Conservation (phyloP, 2,888 invertebrate genomes). For the Drosophila mercatorum region DNA sequence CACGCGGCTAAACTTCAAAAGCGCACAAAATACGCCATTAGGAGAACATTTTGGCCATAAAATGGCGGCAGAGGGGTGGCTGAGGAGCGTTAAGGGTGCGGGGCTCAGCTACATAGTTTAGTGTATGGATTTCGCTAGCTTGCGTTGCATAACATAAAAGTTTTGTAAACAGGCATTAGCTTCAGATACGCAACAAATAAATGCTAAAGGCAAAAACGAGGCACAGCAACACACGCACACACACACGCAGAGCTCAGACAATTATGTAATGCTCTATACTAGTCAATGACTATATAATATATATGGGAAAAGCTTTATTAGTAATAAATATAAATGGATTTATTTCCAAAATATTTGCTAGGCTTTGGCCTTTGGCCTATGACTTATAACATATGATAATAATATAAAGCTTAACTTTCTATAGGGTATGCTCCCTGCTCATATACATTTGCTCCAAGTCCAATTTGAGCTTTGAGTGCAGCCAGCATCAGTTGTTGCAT, state of each 20-base stretch:
- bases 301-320: too few species aligned
- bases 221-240: background rate
- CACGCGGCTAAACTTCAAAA: constrained; percentile 75
- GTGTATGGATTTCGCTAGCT: constrained; percentile 27
- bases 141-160: constrained; percentile 58
- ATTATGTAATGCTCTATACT: constrained; percentile 12
- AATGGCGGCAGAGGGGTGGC: background rate
- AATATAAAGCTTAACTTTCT: background rate
- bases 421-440: constrained; percentile 6
- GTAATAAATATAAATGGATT: too few species aligned
- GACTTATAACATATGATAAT: background rate
- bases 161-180: constrained; percentile 65
- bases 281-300: background rate
- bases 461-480: constrained; percentile 26
- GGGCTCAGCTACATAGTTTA: constrained; percentile 5
- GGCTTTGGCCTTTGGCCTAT: too few species aligned
- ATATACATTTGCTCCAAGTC: constrained; percentile 23
- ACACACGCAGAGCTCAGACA: background rate
- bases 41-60: constrained; percentile 25
- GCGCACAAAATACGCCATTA: constrained; percentile 54
- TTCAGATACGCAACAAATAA: constrained; percentile 56
- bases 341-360: background rate
- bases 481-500: constrained; percentile 30
- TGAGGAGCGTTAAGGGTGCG: too few species aligned
- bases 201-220: constrained; percentile 1